A percentile compares a stretch with the other conserved stretches of the same genome.
Conservation (phyloP, 2,797 vertebrate genomes). For the Tokudaia muenninki region DNA sequence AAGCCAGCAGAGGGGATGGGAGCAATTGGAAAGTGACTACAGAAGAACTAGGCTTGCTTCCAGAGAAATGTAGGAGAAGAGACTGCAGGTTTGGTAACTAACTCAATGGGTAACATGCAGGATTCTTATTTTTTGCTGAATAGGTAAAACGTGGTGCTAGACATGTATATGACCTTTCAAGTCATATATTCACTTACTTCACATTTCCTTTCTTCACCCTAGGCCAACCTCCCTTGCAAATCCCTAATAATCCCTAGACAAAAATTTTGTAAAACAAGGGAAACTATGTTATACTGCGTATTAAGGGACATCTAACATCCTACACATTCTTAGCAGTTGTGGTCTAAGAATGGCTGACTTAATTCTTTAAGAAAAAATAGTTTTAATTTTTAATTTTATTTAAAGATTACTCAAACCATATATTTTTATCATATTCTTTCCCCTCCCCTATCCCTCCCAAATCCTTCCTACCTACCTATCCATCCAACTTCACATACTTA, state of each 20-base stretch:
- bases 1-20: not conserved
- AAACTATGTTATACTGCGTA: not conserved
- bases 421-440: not conserved
- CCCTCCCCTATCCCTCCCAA: not conserved
- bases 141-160: too few species aligned
- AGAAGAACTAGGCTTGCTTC: constrained; percentile 9
- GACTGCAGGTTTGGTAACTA: not conserved
- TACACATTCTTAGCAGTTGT: not conserved
- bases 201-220: constrained; percentile 3
- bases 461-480: not conserved
- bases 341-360: constrained; percentile 17
- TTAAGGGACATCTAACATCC: constrained; percentile 37
- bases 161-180: not conserved
- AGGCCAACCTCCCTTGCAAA: not conserved
- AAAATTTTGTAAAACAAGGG: not conserved
- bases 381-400: not conserved
- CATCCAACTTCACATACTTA: not conserved
- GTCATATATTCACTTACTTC: not conserved
- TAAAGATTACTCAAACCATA: not conserved
- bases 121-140: too few species aligned
- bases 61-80: not conserved
- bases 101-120: not conserved
- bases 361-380: constrained; percentile 34
- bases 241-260: not conserved
- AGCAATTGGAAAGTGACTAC: not conserved